These are phyloP conservation scores for Aphrocallistes beatrix DNA, from an alignment of 37 sponge, comb jelly and placozoan genomes.

Conservation along the genomic window DNA sequence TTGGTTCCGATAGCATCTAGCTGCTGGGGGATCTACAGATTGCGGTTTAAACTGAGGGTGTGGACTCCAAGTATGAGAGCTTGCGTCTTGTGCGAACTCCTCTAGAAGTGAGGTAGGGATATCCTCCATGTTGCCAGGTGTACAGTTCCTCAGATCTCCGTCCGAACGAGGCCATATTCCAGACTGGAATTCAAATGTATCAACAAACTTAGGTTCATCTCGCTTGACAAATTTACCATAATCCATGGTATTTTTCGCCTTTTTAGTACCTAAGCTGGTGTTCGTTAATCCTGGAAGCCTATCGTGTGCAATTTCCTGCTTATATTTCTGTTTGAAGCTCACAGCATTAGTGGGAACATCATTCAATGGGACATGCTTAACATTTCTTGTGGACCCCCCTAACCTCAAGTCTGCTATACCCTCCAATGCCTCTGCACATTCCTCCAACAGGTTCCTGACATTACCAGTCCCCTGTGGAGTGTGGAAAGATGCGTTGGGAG, in stretches of 20 bases:
- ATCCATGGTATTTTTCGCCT: not conserved
- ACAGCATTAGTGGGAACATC: not conserved
- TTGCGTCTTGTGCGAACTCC: not conserved
- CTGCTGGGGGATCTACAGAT: not conserved
- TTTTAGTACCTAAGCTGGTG: not conserved
- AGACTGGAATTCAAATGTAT: not conserved
- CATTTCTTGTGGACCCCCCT: not conserved
- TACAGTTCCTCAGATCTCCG: not conserved
- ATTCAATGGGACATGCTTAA: not conserved
- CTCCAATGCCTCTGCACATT: not conserved
- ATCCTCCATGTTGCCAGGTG: not conserved
- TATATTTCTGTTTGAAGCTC: not conserved
- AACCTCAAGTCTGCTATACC: not conserved
- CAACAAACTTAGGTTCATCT: not conserved
- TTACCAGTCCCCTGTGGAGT: not conserved
- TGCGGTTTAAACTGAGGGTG: not conserved
- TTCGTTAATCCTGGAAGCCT: not conserved
- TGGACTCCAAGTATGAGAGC: not conserved
- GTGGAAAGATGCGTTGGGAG: not conserved
- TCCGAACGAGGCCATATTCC: not conserved
- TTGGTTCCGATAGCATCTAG: not conserved
- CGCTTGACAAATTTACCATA: not conserved
- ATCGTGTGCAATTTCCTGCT: not conserved
- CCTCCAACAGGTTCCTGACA: not conserved
- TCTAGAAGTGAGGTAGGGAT: not conserved